These are phyloP conservation scores for Lysandra bellargus DNA, from an alignment of 2,888 invertebrate genomes.

Conservation along the genomic window DNA sequence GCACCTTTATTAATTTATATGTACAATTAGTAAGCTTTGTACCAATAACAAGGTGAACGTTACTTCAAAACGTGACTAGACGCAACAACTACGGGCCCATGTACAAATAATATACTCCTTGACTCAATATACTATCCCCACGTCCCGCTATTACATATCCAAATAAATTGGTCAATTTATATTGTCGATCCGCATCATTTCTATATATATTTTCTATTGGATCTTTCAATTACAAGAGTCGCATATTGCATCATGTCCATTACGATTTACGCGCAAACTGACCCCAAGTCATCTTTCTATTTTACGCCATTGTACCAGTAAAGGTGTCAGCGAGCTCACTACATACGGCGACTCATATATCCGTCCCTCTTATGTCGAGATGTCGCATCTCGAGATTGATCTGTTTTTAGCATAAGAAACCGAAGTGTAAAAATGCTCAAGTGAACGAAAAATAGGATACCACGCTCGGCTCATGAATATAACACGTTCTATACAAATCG, in stretches of 20 bases:
- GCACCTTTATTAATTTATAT: neutral
- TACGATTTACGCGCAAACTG: too few species aligned
- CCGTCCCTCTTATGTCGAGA: conserved; percentile 13
- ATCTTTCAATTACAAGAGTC: too few species aligned
- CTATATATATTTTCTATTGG: too few species aligned
- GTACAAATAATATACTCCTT: conserved; percentile 7
- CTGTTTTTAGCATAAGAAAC: conserved; percentile 25
- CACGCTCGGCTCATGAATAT: conserved; percentile 21
- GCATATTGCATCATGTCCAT: too few species aligned
- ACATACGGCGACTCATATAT: neutral
- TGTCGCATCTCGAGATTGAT: conserved; percentile 21
- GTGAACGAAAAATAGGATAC: conserved; percentile 28
- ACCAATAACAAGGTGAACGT: conserved; percentile 45
- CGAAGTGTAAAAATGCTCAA: conserved; percentile 28
- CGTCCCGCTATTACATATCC: neutral
- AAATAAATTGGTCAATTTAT: neutral
- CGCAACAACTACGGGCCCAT: conserved; percentile 41
- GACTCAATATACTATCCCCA: neutral
- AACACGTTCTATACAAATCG: conserved; percentile 22
- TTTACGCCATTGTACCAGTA: neutral
- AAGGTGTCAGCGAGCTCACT: neutral
- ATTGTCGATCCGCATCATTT: too few species aligned
- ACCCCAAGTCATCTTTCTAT: too few species aligned
- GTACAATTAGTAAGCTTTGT: conserved; percentile 42
- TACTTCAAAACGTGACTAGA: conserved; percentile 49